Base-by-base conservation (phyloP, 2,888 invertebrate species). In the Trissolcus japonicus region DNA sequence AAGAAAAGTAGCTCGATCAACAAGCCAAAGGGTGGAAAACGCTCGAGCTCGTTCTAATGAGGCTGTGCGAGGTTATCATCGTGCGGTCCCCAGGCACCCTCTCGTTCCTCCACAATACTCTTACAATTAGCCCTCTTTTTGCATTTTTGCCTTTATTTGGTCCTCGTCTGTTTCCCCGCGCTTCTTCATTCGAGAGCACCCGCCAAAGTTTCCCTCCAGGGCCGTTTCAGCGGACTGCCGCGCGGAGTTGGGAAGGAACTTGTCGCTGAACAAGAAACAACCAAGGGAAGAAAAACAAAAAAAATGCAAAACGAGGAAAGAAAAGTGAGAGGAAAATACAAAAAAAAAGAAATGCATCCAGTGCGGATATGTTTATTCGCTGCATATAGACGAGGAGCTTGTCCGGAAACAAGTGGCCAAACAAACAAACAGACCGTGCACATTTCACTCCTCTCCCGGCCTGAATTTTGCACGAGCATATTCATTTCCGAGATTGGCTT, bases 401-500 rank as follows among this genome's bases (percentile, higher is more conserved):
- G 80, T 54, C 78, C 81, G 83, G 83, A 82, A 86, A 84, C 84
- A 84, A 84, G 82, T 84, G 82, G 80, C 82, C 85, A 86, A 86
- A 86, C 85, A 86, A 86, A 86, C 86, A 83, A 83, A 84, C 85
- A 84, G 83, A 81, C 81, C 82, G 79, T 80, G 76, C 79, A 77
- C 82, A 83, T 83, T n/a, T 83, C 83, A 83, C 65, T 78, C n/a
- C 25, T 78, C 80, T 82, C 81, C 81, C 82, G 78, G 80, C 76
- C 80, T 85, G 83, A 85, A 85, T 85, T 85, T 85, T 85, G 80
- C 82, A 85, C 76, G 80, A 82, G 82, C 81, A 83, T 81, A 83
- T 83, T 83, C 81, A 81, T 82, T 83, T 83, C 78, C 80, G 77
- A 82, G 82, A 83, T 84, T 83, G 83, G 82, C 65, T 72, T 68